Evolutionary conservation across 2,113 vertebrate species (phyloP).

Genomic region (Myotis yumanensis): DNA sequence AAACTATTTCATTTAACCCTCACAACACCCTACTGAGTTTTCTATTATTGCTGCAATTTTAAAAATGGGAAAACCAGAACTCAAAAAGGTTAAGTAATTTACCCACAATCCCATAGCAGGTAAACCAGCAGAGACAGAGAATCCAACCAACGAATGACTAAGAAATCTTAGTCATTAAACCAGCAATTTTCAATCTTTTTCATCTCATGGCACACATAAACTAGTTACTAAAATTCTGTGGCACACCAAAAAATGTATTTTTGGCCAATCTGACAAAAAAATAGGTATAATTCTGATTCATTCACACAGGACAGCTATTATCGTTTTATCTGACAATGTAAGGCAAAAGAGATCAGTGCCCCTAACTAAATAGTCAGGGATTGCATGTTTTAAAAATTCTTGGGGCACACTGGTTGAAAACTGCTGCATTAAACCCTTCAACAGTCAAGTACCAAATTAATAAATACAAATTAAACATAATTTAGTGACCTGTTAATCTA

Average conservation of each 20-base stretch:
- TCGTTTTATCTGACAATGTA: not conserved
- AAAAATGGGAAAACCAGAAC: not conserved
- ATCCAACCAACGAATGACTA: not conserved
- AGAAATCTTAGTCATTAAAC: slow-evolving; percentile 41
- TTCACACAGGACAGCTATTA: not conserved
- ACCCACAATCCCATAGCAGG: not conserved
- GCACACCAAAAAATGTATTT: not conserved
- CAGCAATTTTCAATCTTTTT: not conserved
- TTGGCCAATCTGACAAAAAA: not conserved
- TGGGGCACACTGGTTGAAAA: not conserved
- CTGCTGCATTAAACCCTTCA: not conserved
- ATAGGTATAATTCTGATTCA: not conserved
- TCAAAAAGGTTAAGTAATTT: slow-evolving; percentile 29
- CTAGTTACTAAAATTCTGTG: not conserved
- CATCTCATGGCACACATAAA: not conserved
- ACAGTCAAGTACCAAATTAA: slow-evolving; percentile 36
- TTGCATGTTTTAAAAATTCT: not conserved
- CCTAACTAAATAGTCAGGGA: not conserved
- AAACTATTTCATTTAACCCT: slow-evolving; percentile 5
- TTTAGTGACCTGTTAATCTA: not conserved
- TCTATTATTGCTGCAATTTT: slow-evolving; percentile 27
- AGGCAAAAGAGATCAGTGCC: not conserved
- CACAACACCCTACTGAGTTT: not conserved
- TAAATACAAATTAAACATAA: slow-evolving; percentile 31
- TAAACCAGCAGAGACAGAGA: slow-evolving; percentile 15